phyloP scores from a whole-genome alignment of 1,140 invertebrate genomes.

The Pseudomyrmex pallidus region DNA sequence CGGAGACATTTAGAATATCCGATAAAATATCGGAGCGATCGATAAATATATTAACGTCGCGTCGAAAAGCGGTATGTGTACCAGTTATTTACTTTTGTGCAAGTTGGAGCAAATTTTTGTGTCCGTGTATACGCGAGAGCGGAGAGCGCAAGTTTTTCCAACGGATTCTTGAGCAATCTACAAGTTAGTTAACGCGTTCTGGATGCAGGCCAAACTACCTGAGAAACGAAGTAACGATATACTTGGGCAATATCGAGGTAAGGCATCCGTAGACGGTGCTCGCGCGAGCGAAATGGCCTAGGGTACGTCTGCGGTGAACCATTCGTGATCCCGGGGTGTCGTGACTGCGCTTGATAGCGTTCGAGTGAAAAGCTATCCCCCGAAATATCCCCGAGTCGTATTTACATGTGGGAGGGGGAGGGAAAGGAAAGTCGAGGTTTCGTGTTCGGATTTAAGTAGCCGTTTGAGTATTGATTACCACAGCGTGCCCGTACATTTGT shows the following conservation, averaged over 20 bases:
- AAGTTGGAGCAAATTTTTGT: no score
- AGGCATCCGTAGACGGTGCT: slow-evolving; percentile 46
- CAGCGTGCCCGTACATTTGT: slow-evolving; percentile 44
- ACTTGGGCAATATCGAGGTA: slow-evolving; percentile 16
- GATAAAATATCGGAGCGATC: no score
- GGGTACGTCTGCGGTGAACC: slow-evolving; percentile 62
- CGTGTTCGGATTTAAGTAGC: slow-evolving; percentile 56
- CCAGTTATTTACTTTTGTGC: no score
- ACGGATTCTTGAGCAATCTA: background rate
- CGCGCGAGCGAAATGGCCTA: slow-evolving; percentile 62
- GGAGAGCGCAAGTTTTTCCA: no score
- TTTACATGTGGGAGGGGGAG: slow-evolving; percentile 29
- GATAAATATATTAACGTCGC: no score
- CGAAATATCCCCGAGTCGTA: slow-evolving; percentile 58
- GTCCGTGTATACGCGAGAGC: no score
- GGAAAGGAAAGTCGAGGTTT: slow-evolving; percentile 34
- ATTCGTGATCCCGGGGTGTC: slow-evolving; percentile 69
- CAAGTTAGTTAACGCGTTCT: slow-evolving; percentile 11
- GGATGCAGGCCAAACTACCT: slow-evolving; percentile 1
- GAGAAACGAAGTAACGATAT: slow-evolving; percentile 38
- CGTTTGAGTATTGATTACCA: slow-evolving; percentile 56
- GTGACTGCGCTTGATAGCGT: slow-evolving; percentile 63
- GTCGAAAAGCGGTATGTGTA: background rate
- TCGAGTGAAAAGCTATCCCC: slow-evolving; percentile 66
- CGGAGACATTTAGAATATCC: background rate